Evolutionary conservation across 2,797 vertebrate species (phyloP).

Genomic region (Clarias platycephalus): DNA sequence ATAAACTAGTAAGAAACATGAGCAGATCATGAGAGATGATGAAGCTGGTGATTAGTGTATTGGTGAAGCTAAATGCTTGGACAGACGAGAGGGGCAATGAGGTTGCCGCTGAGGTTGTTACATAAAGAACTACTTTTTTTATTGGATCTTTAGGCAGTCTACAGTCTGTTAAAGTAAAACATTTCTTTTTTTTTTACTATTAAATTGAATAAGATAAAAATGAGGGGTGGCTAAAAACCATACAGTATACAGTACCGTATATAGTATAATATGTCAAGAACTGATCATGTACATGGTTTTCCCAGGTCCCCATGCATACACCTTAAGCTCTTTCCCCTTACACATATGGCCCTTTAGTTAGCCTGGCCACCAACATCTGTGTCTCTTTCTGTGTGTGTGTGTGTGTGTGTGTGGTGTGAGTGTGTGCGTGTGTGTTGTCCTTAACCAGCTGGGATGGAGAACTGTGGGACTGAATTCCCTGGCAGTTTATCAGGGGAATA

Average conservation of each 20-base stretch:
- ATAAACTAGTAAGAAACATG: too few relatives aligned
- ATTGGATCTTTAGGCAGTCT: too few relatives aligned
- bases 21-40: too few relatives aligned
- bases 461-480: slow-evolving; percentile 62
- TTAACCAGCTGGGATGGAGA: slow-evolving; percentile 25
- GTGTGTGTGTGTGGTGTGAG: slow-evolving; percentile 19
- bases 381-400: slow-evolving; percentile 18
- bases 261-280: not conserved
- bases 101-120: too few relatives aligned
- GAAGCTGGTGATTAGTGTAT: too few relatives aligned
- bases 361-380: slow-evolving; percentile 7
- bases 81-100: too few relatives aligned
- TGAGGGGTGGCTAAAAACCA: too few relatives aligned
- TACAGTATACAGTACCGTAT: not conserved
- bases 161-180: too few relatives aligned
- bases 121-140: too few relatives aligned
- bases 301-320: not conserved
- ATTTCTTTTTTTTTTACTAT: too few relatives aligned
- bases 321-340: not conserved
- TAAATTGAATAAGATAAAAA: too few relatives aligned
- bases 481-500: slow-evolving; percentile 59
- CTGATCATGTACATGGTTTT: not conserved
- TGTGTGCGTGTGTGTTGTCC: slow-evolving; percentile 23
- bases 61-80: too few relatives aligned
- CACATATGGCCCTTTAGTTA: not conserved